These are phyloP conservation scores for Euwallacea fornicatus DNA, from an alignment of 1,140 invertebrate genomes.

Conservation along the genomic window DNA sequence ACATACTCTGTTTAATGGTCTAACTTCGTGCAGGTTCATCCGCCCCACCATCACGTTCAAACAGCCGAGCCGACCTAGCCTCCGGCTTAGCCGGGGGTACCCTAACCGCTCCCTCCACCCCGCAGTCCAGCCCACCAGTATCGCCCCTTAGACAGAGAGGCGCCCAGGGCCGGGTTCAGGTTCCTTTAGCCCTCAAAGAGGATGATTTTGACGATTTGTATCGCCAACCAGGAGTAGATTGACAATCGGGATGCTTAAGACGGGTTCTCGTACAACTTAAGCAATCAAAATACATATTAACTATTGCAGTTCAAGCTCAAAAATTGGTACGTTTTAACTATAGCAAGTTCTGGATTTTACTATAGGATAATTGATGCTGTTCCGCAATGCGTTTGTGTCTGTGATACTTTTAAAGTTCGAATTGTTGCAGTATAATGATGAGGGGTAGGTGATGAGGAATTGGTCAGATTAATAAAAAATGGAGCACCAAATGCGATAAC, in stretches of 20 bases:
- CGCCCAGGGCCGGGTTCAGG: constrained; percentile 43
- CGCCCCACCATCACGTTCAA: constrained; percentile 65
- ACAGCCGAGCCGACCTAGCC: constrained; percentile 68
- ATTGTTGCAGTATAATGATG: too few species aligned
- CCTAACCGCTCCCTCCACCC: constrained; percentile 52
- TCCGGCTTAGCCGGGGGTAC: constrained; percentile 59
- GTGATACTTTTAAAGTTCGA: too few species aligned
- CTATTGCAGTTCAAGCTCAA: too few species aligned
- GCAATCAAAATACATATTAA: constrained; percentile 11
- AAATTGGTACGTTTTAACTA: too few species aligned
- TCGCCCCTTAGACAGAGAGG: constrained; percentile 46
- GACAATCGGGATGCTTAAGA: background rate
- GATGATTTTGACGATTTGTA: constrained; percentile 47
- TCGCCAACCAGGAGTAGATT: background rate
- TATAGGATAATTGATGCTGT: too few species aligned
- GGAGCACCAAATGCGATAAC: too few species aligned
- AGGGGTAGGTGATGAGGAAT: too few species aligned
- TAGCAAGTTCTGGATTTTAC: too few species aligned
- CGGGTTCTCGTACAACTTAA: background rate
- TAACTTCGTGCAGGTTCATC: constrained; percentile 45
- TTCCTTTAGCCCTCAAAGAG: constrained; percentile 49
- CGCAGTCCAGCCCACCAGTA: constrained; percentile 49
- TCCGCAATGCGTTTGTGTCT: too few species aligned
- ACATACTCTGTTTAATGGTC: background rate
- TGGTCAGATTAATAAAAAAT: too few species aligned